Evolutionary conservation across 2,113 vertebrate genomes (phyloP), one percentile per base, ranked within the genome.

Genomic region (Zapus hudsonius): DNA sequence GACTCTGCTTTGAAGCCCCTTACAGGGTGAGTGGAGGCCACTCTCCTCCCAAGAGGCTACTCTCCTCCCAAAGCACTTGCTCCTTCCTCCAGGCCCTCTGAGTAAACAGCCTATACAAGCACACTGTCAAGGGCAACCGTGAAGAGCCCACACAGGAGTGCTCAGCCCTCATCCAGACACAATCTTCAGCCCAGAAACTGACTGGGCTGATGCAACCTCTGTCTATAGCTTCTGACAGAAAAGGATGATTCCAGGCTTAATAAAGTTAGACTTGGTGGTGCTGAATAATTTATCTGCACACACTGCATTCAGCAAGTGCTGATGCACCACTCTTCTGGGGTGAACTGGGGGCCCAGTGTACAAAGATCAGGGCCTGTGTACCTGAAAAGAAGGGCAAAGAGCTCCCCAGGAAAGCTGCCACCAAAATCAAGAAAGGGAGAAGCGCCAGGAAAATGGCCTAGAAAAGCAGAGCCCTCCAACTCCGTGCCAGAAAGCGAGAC

Each of bases 231-330:
- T 75, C 94, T 91, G 91, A 93, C 91, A 89, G 93, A 87, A 93
- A 94, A 95, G 80, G 83, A 89, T 59, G 79, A 70, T 59, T 81
- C 88, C 22, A 2, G 91, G 89, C 76, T 89, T 95, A 92, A 96
- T 89, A 70, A 95, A 94, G 95, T 92, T 44, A 92, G 86, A 84
- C 92, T 59, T 70, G 59, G 84, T 23, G 42, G 80, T 94, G 3
- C 91, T 96, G 92, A 95, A 95, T 96, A 93, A 96, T 96, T 96
- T 87, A 95, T 93, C 81, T 84, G 92, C 92, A 92, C 84, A 74
- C 67, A 0, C 1, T 95, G 86, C 92, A 87, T 67, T 93, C 89
- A 89, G 90, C 78, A 92, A 94, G 92, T 80, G 91, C 94, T 96
- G 91, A 96, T 59, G 91, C 80, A 36, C 63, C 66, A 70, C 25